A percentile compares a stretch with the other conserved stretches of the same genome.
Evolutionary conservation across 2,113 vertebrate genomes (phyloP).

Genomic region (Erythrocebus patas): DNA sequence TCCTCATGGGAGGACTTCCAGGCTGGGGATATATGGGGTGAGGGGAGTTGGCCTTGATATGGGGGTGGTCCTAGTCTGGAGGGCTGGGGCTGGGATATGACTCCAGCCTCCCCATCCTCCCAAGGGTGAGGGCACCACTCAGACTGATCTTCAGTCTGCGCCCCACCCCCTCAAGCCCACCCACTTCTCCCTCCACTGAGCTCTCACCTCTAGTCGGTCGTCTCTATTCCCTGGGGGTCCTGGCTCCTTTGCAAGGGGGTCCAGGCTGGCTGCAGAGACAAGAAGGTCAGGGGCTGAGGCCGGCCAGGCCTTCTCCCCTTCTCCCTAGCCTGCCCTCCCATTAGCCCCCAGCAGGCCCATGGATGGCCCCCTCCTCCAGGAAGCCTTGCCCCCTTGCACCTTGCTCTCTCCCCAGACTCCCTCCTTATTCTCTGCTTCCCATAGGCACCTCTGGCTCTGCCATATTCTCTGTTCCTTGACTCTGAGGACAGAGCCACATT

Average conservation of each 20-base stretch:
- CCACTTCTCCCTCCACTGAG: slow-evolving; percentile 55
- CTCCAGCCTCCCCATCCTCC: slow-evolving; percentile 71
- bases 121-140: background rate
- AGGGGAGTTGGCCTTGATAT: background rate
- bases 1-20: background rate
- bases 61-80: background rate
- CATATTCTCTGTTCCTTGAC: background rate
- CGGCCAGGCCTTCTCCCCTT: background rate
- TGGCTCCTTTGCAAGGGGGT: slow-evolving; percentile 66
- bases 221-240: slow-evolving; percentile 57
- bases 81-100: slow-evolving; percentile 32
- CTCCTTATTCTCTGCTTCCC: background rate
- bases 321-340: slow-evolving; percentile 10
- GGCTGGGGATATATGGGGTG: background rate
- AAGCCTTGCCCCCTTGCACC: background rate
- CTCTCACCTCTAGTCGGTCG: slow-evolving; percentile 67
- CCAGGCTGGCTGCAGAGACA: slow-evolving; percentile 72
- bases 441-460: background rate
- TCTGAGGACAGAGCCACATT: background rate
- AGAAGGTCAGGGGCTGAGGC: slow-evolving; percentile 69
- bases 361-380: background rate
- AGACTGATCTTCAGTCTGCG: slow-evolving; percentile 28
- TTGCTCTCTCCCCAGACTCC: background rate
- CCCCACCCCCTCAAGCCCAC: slow-evolving; percentile 22
- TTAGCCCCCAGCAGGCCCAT: background rate